phyloP scores from a whole-genome alignment of 2,797 vertebrate genomes.

The Acestrorhynchus altus region DNA sequence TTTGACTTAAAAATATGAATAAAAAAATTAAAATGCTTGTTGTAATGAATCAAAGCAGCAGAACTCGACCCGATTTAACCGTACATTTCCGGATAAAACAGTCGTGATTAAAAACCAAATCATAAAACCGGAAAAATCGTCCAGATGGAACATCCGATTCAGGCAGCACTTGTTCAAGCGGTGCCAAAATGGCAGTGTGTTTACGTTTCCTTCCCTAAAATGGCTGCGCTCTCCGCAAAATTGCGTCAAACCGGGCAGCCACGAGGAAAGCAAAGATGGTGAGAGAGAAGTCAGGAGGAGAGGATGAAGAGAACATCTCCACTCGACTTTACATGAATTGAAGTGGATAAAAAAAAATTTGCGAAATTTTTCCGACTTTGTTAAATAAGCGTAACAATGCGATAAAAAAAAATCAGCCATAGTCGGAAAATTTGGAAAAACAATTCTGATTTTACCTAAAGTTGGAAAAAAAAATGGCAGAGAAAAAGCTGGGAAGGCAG shows the following conservation, averaged over 20 bases:
- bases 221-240: slow-evolving; percentile 50
- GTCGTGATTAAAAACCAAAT: too few species aligned
- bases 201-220: slow-evolving; percentile 51
- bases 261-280: slow-evolving; percentile 17
- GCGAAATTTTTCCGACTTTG: not conserved
- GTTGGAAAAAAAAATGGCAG: slow-evolving; percentile 16
- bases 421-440: slow-evolving; percentile 5
- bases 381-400: not conserved
- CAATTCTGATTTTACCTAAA: not conserved
- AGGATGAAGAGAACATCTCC: slow-evolving; percentile 4
- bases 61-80: too few species aligned
- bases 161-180: slow-evolving; percentile 17
- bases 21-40: too few species aligned
- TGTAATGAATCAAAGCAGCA: too few species aligned
- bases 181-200: slow-evolving; percentile 51
- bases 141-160: too few species aligned
- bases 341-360: not conserved
- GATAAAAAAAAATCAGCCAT: not conserved
- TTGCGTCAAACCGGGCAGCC: slow-evolving; percentile 34
- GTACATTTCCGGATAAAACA: too few species aligned
- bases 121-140: too few species aligned
- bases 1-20: too few species aligned
- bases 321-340: slow-evolving; percentile 2
- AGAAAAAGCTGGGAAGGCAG: slow-evolving; percentile 28
- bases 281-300: not conserved